Evolutionary conservation across 2,113 vertebrate genomes (phyloP), one percentile per base, ranked within the genome.

Genomic region (Galeopterus variegatus): DNA sequence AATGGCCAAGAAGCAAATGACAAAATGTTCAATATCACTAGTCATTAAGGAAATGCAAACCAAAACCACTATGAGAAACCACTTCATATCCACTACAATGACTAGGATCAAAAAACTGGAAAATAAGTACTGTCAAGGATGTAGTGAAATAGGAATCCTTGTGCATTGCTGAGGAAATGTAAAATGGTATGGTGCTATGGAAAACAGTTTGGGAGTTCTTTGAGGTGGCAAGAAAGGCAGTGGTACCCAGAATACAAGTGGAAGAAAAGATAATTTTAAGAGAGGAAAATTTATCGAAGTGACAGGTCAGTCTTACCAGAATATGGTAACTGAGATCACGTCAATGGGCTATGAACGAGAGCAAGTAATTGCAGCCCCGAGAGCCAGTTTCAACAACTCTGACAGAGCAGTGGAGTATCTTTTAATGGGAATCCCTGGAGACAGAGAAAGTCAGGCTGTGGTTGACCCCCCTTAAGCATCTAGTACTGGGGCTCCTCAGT

Each of bases 241-340:
- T 54, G 31, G 54, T 83, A 54, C 56, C 56, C 18, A 87, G 81
- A 93, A 73, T 17, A 80, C 58, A 79, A 82, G 54, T 48, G 36
- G 48, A 77, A 83, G 58, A 54, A 60, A 65, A 50, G 13, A 26
- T 52, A n/a, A 13, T 45, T 86, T 93, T 86, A 81, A 62, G 36
- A 79, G 52, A 86, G 33, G 24, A 89, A 45, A 26, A 33, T 52
- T 86, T n/a, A 60, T 18, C 24, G 28, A 17, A 8, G 99, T 99
- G 97, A 99, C 99, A 0, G 99, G 99, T 93, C 99, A 99, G 85
- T 99, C 99, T 3, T 99, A 99, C 31, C 99, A 99, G 96, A 99
- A 99, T 97, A 99, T 99, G 99, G 99, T 99, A 97, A 99, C 99
- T 31, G 99, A 99, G 98, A 99, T 99, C 98, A 99, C 99, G 99